Evolutionary conservation across 2,113 vertebrate genomes (phyloP).

Genomic region (Bambusicola thoracicus): DNA sequence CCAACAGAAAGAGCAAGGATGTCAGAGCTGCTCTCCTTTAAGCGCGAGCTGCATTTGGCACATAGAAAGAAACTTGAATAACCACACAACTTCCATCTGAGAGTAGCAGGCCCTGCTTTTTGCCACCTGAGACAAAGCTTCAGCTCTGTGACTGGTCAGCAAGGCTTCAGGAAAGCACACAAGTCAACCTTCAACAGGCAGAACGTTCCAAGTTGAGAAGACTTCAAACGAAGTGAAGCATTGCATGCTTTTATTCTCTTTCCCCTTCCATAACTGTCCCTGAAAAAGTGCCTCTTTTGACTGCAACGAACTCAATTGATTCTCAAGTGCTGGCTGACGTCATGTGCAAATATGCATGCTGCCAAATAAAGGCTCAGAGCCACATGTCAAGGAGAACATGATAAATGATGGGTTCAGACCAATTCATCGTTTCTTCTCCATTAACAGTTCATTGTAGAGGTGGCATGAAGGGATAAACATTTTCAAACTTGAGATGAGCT

Average conservation of each 20-base stretch:
- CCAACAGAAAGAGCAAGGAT: fast-evolving
- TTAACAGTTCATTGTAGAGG: neutral
- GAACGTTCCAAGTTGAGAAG: neutral
- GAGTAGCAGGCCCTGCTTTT: neutral
- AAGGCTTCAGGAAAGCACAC: neutral
- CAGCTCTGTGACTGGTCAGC: fast-evolving
- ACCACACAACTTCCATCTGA: neutral
- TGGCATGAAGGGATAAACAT: neutral
- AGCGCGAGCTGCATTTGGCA: neutral
- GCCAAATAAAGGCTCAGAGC: slow-evolving; percentile 15
- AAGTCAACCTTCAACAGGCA: neutral
- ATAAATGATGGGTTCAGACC: neutral
- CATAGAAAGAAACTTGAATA: fast-evolving
- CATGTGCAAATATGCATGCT: neutral
- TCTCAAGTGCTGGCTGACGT: slow-evolving; percentile 17
- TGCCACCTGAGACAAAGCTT: neutral
- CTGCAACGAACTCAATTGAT: neutral
- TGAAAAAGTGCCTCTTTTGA: neutral
- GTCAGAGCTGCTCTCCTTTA: neutral
- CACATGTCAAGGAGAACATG: fast-evolving
- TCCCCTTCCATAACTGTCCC: neutral
- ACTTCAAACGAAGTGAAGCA: neutral
- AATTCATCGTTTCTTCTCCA: neutral
- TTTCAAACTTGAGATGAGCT: neutral
- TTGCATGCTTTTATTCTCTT: neutral